Conservation (phyloP, 2,888 invertebrate species). For the Colostygia pectinataria region DNA sequence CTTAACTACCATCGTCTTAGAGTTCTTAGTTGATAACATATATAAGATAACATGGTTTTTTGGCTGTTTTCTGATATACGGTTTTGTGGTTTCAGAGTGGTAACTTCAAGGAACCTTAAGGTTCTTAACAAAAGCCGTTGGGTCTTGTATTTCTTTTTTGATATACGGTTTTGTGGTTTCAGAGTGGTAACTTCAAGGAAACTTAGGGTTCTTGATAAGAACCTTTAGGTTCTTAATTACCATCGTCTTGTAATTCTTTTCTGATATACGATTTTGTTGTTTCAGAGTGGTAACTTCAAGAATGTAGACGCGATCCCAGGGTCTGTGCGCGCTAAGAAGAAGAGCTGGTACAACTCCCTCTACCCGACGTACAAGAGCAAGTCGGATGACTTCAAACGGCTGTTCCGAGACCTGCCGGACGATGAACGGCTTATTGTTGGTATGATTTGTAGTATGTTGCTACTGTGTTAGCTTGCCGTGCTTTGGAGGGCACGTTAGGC, state of each 20-base stretch:
- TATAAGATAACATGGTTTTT: too few relatives aligned
- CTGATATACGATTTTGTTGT: not conserved
- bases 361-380: constrained; percentile 97
- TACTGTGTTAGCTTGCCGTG: too few relatives aligned
- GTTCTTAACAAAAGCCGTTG: too few relatives aligned
- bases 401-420: constrained; percentile 95
- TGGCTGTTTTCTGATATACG: too few relatives aligned
- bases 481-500: too few relatives aligned
- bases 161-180: not conserved
- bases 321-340: constrained; percentile 86
- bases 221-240: too few relatives aligned
- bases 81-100: not conserved
- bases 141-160: too few relatives aligned
- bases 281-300: constrained; percentile 11
- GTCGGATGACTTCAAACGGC: constrained; percentile 94
- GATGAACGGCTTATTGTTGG: constrained; percentile 97
- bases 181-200: constrained; percentile 4
- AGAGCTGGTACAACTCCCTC: constrained; percentile 92
- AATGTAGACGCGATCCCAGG: constrained; percentile 41
- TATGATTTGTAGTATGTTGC: constrained; percentile 61
- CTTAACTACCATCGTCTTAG: too few relatives aligned
- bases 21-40: too few relatives aligned
- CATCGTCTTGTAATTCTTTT: too few relatives aligned
- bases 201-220: too few relatives aligned
- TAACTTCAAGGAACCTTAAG: constrained; percentile 3